phyloP scores from a whole-genome alignment of 2,888 invertebrate species.

The Piscicola geometra region DNA sequence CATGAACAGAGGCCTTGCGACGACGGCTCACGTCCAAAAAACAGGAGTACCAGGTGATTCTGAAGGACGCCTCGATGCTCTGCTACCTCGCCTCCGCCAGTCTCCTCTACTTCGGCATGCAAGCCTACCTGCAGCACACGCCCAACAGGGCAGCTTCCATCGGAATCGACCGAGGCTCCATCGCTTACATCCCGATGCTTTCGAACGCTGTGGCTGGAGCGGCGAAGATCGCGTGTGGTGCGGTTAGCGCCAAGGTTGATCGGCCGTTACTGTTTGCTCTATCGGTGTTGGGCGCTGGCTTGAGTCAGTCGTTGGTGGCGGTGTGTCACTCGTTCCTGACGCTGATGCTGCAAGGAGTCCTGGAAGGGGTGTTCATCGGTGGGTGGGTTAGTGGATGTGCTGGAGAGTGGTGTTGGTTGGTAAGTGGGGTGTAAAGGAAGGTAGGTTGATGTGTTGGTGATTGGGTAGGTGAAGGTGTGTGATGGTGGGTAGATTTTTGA shows the following conservation, averaged over 20 bases:
- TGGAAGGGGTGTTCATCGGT: conserved; percentile 29
- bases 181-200: conserved; percentile 38
- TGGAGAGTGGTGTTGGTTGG: background rate
- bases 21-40: background rate
- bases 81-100: conserved; percentile 5
- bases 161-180: conserved; percentile 33
- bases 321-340: conserved; percentile 35
- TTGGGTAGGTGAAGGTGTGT: background rate
- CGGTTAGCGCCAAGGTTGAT: conserved; percentile 35
- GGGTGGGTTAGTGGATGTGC: background rate
- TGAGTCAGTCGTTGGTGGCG: conserved; percentile 30
- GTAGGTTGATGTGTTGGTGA: background rate
- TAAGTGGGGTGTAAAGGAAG: no score
- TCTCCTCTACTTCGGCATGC: conserved; percentile 36
- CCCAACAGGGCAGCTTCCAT: conserved; percentile 35
- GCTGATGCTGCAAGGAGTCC: conserved; percentile 24
- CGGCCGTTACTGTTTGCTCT: conserved; percentile 35
- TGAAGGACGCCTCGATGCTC: background rate
- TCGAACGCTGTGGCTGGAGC: conserved; percentile 33
- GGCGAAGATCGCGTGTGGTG: conserved; percentile 31
- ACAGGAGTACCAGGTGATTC: background rate
- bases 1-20: background rate
- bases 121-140: conserved; percentile 39
- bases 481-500: background rate
- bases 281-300: conserved; percentile 32